Base-by-base conservation (phyloP, 1,140 invertebrate genomes). In the Ephestia elutella region DNA sequence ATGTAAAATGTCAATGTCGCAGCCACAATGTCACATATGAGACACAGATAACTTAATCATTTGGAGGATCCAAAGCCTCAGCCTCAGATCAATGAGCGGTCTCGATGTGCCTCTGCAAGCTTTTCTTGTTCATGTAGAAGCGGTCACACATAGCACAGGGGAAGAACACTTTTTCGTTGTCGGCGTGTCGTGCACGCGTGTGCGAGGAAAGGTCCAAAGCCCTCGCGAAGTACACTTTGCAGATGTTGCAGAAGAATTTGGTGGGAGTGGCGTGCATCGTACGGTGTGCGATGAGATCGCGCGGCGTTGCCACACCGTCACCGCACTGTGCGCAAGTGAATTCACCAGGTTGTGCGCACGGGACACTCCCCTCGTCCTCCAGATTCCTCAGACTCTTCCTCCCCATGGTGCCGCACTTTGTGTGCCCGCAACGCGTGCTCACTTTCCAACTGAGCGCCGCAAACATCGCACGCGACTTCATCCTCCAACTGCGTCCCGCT, bases 131-230 rank as follows among this genome's bases (percentile, higher is more conserved):
- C 80, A 84, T 85, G 60, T 88, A 90, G 62, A 87, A 89, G 3
- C 87, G 73, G 61, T 90, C 86, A 49, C 89, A 90, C 84, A 89
- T 89, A 49, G 82, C 84, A 65, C 89, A 90, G 0, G 87, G 87
- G 73, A 89, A 89, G 54, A 85, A 89, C 15, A 82, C 80, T 56
- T 89, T 89, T 8, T 89, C 86, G 62, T 79, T 84, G 64, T 89
- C 86, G 0, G 84, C 53, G 70, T 92, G 91, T 50, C 90, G 82
- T 2, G 89, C 83, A 0, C 90, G 80, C 18, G 90, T 91, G 70
- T 92, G 92, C 13, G 90, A 89, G 2, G 90, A 90, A 2, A 92
- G 71, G 65, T 91, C 89, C 0, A 91, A 68, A 0, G 90, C 69
- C 5, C 86, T 78, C 0, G 87, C 80, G 67, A 92, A 92, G 56